Conservation (phyloP, 2,888 invertebrate genomes). For the Calameuta idolon region DNA sequence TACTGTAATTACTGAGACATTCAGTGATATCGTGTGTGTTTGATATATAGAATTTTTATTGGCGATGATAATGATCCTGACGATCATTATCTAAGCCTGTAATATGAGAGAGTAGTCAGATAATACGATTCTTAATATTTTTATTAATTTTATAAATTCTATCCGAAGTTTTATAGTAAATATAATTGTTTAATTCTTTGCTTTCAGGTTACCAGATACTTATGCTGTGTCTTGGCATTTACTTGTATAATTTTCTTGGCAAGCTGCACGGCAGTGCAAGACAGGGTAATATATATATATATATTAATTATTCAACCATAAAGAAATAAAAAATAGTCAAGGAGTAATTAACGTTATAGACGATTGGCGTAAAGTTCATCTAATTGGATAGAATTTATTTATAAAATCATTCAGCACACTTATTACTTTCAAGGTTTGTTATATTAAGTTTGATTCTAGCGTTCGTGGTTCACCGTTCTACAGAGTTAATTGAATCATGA, state of each 20-base stretch:
- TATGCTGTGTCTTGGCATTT: conserved; percentile 39
- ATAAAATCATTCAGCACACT: too few species aligned
- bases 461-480: too few species aligned
- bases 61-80: neutral
- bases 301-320: neutral
- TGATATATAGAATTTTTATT: conserved; percentile 4
- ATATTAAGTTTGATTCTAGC: too few species aligned
- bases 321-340: neutral
- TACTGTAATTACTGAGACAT: conserved; percentile 6
- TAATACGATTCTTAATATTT: neutral
- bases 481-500: neutral
- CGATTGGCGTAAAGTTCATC: neutral
- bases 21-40: conserved; percentile 3
- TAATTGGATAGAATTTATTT: too few species aligned
- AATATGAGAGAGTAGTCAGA: neutral
- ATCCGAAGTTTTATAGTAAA: neutral
- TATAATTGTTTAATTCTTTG: neutral
- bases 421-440: too few species aligned
- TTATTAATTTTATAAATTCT: neutral
- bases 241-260: conserved; percentile 29
- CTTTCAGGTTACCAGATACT: conserved; percentile 38
- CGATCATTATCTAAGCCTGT: neutral
- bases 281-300: conserved; percentile 33
- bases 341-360: neutral
- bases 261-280: conserved; percentile 23